phyloP scores from a whole-genome alignment of 2,797 vertebrate genomes.

The Alauda arvensis region DNA sequence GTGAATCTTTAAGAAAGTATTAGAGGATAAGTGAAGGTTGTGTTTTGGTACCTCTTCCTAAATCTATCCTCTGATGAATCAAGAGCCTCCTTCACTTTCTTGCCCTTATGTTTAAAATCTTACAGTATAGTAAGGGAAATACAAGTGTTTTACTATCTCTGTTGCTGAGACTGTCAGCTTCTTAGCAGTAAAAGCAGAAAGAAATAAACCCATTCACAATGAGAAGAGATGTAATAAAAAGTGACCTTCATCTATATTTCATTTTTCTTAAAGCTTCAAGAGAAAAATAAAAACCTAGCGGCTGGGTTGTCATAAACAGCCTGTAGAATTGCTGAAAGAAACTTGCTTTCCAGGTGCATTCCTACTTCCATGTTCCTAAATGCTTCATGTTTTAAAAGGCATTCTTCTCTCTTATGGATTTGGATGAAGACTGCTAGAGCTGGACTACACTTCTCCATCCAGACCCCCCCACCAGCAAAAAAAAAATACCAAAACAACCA shows the following conservation, averaged over 20 bases:
- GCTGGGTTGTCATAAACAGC: neutral
- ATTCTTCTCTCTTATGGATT: neutral
- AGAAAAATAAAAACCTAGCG: neutral
- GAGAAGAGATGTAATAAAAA: neutral
- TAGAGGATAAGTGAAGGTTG: neutral
- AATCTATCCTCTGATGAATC: neutral
- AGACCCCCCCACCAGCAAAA: neutral
- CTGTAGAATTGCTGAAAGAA: neutral
- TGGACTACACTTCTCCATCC: neutral
- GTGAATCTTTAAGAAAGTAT: neutral
- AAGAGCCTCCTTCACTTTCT: neutral
- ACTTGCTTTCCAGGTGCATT: neutral
- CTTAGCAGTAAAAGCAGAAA: conserved; percentile 8
- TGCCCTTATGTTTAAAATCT: neutral
- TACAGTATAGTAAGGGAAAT: neutral
- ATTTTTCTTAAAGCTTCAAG: conserved; percentile 17
- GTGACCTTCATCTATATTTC: conserved; percentile 9
- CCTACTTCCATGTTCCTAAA: neutral
- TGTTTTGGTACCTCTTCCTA: neutral
- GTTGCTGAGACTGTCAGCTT: neutral
- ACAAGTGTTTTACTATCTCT: neutral
- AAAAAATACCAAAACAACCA: neutral
- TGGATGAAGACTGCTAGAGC: neutral
- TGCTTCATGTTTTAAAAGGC: neutral
- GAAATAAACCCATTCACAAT: neutral